Evolutionary conservation across 2,113 vertebrate species (phyloP), one percentile per base, ranked within the genome.

Genomic region (Oceanites oceanicus): DNA sequence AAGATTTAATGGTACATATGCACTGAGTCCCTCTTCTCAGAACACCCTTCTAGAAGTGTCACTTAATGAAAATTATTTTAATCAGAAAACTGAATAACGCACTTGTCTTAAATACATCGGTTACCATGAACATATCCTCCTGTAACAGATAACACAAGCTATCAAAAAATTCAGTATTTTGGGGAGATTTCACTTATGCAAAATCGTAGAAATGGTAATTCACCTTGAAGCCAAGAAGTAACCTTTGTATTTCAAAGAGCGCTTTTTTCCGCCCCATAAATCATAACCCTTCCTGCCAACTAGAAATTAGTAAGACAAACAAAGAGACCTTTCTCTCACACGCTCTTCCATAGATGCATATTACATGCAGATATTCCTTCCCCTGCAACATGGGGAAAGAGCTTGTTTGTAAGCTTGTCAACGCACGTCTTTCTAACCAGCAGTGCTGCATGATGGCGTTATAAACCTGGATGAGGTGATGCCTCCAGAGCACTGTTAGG

Each of bases 171-270:
- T n/a, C 23, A 47, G 20, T 62, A 82, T 90, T 91, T 68, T 38
- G 22, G 25, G 23, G 9, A 74, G 47, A 83, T 65, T 73, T 66
- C 65, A 63, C 21, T 75, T 72, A 22, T 4, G 19, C 49, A 65
- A 86, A 89, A 62, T 15, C 0, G 0, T 3, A 58, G 34, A 76
- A 84, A 79, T 5, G 9, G 21, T 50, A 86, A 59, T 58, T 49
- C n/a, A 62, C 9, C 29, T 26, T 50, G 11, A 86, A 40, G 30
- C 21, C 22, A 79, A 56, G 11, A 58, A 88, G 22, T 36, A 76
- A 52, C 1, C 0, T 49, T 52, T 32, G 3, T 11, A 61, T 77
- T 70, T 82, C 42, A 42, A 75, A 72, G 10, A 1, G 0, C 0
- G 0, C 2, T 47, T 78, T 65, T 71, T 74, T 14, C 15, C 1